These are phyloP conservation scores for Rostratula benghalensis DNA, from an alignment of 2,113 vertebrate genomes.

Conservation along the genomic window DNA sequence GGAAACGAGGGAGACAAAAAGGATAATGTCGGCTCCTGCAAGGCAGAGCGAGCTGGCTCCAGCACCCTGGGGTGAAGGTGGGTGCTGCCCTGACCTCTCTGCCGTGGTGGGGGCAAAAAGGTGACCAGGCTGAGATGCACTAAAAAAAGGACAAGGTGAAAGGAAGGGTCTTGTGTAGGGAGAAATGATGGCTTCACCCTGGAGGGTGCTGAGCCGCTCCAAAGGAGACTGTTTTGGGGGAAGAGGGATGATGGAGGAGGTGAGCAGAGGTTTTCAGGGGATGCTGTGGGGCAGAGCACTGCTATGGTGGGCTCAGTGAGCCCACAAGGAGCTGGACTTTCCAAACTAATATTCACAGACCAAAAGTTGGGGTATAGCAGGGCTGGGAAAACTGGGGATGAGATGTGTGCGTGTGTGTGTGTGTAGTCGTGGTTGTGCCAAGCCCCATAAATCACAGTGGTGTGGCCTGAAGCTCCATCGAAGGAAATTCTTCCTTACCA, in stretches of 20 bases:
- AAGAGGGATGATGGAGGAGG: neutral
- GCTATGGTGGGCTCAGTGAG: neutral
- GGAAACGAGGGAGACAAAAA: conserved; percentile 17
- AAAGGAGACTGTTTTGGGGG: neutral
- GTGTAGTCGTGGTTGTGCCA: neutral
- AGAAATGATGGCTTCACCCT: neutral
- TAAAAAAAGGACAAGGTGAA: neutral
- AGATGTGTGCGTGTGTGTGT: neutral
- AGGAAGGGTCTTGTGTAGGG: neutral
- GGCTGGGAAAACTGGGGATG: neutral
- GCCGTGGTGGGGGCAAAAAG: fast-evolving
- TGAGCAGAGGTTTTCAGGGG: neutral
- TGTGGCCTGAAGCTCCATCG: neutral
- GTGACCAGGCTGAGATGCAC: neutral
- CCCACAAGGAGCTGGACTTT: neutral
- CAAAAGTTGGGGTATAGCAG: neutral
- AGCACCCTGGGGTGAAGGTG: neutral
- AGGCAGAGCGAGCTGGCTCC: neutral
- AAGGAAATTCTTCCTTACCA: neutral
- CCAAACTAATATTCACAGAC: neutral
- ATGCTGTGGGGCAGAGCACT: neutral
- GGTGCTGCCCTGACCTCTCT: neutral
- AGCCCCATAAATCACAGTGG: neutral
- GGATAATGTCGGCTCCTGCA: neutral
- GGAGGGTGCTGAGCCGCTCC: neutral